Evolutionary conservation across 1,140 invertebrate species (phyloP).

Genomic region (Drosophila sp.): DNA sequence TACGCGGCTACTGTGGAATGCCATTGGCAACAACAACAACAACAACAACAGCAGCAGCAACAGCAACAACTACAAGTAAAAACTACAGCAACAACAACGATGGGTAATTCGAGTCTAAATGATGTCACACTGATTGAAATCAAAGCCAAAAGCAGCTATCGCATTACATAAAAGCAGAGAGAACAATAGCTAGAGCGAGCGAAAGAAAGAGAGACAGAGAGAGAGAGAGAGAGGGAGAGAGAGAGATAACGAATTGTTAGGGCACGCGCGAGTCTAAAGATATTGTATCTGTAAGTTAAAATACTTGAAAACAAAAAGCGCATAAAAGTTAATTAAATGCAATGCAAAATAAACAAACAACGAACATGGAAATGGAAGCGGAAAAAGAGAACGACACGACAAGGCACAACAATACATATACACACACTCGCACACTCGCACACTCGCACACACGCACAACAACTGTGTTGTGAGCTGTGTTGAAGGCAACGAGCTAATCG

Average conservation of each 20-base stretch:
- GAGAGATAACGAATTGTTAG: conserved; percentile 3
- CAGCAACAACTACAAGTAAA: background rate
- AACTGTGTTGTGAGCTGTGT: conserved; percentile 35
- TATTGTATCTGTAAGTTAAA: conserved; percentile 51
- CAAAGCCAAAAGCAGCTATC: conserved; percentile 30
- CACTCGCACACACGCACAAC: conserved; percentile 42
- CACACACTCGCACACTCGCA: conserved; percentile 14
- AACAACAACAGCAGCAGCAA: background rate
- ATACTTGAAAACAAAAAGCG: conserved; percentile 64
- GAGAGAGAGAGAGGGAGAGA: conserved; percentile 3
- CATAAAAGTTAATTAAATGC: conserved; percentile 81
- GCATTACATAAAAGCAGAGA: conserved; percentile 38
- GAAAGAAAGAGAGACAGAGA: background rate
- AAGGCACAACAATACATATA: conserved; percentile 40
- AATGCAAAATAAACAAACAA: conserved; percentile 60
- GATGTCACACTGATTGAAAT: conserved; percentile 53
- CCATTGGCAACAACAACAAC: background rate
- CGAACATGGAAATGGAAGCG: conserved; percentile 39
- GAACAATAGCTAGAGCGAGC: conserved; percentile 6
- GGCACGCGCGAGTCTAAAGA: conserved; percentile 37
- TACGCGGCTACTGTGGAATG: conserved; percentile 11
- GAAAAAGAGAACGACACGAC: conserved; percentile 55
- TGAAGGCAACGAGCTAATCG: conserved; percentile 74
- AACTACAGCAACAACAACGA: background rate
- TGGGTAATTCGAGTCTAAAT: conserved; percentile 40